phyloP scores from a whole-genome alignment of 2,113 vertebrate genomes.

The Eidolon helvum region DNA sequence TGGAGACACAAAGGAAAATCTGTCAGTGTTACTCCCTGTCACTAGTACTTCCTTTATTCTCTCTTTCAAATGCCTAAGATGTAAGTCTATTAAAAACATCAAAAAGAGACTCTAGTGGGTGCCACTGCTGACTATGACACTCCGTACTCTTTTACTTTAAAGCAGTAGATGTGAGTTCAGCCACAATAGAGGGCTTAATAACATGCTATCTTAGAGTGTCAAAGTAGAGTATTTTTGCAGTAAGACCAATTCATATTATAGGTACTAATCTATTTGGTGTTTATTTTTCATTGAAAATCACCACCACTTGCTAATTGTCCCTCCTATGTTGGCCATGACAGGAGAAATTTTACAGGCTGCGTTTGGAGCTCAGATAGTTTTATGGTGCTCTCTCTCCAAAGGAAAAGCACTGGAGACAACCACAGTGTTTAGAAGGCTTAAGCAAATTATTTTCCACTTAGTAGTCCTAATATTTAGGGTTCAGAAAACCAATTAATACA shows the following conservation, averaged over 20 bases:
- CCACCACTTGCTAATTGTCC: background rate
- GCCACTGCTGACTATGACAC: accelerated
- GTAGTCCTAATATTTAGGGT: conserved; percentile 37
- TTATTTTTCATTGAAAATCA: background rate
- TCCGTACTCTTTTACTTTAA: background rate
- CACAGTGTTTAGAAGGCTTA: conserved; percentile 26
- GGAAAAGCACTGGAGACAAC: background rate
- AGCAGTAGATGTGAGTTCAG: background rate
- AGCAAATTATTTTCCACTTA: conserved; percentile 45
- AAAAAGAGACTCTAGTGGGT: accelerated
- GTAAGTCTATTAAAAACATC: background rate
- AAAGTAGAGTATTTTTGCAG: background rate
- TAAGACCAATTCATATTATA: background rate
- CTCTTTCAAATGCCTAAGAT: background rate
- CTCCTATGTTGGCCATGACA: background rate
- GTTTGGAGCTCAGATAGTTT: background rate
- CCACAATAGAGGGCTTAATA: background rate
- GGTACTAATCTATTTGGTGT: background rate
- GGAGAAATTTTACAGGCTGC: background rate
- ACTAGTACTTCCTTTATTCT: background rate
- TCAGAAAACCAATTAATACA: conserved; percentile 52
- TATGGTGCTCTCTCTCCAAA: background rate
- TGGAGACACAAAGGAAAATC: background rate
- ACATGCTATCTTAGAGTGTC: background rate
- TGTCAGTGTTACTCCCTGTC: background rate